These are phyloP conservation scores for Argyrosomus regius DNA, from an alignment of 2,797 vertebrate species.

Conservation along the genomic window DNA sequence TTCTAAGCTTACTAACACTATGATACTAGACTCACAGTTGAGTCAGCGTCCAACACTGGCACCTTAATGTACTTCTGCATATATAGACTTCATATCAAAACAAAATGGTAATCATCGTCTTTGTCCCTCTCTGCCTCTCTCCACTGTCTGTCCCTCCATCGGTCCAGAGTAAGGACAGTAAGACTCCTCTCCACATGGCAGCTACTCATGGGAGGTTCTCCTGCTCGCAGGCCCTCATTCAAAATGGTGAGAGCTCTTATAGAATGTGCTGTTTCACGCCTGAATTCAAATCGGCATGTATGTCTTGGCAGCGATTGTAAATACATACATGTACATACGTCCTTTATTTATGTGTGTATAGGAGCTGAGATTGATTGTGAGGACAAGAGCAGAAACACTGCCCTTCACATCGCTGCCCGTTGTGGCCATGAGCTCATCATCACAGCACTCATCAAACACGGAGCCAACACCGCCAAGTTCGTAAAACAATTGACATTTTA, in stretches of 20 bases:
- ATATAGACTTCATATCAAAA: not conserved
- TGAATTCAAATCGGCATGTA: conserved; percentile 1
- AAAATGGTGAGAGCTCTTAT: conserved; percentile 89
- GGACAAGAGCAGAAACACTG: conserved; percentile 95
- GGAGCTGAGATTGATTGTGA: conserved; percentile 95
- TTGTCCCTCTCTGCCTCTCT: not conserved
- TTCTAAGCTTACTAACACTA: conserved; percentile 33
- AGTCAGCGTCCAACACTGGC: conserved; percentile 2
- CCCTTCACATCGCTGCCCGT: conserved; percentile 95
- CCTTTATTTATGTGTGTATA: conserved; percentile 57
- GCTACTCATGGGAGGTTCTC: conserved; percentile 97
- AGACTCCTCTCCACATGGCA: conserved; percentile 98
- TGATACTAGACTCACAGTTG: not conserved
- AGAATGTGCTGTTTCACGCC: conserved; percentile 3
- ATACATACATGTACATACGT: not conserved
- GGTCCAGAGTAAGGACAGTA: conserved; percentile 95
- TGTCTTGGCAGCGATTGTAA: not conserved
- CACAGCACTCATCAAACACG: conserved; percentile 94
- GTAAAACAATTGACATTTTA: conserved; percentile 68
- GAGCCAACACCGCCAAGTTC: conserved; percentile 94
- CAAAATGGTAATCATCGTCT: not conserved
- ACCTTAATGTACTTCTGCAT: not conserved
- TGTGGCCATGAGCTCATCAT: conserved; percentile 97
- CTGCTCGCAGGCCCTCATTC: conserved; percentile 97
- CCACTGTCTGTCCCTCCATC: conserved; percentile 19